Base-by-base conservation (phyloP, 2,888 invertebrate species). In the Eudemis profundana region DNA sequence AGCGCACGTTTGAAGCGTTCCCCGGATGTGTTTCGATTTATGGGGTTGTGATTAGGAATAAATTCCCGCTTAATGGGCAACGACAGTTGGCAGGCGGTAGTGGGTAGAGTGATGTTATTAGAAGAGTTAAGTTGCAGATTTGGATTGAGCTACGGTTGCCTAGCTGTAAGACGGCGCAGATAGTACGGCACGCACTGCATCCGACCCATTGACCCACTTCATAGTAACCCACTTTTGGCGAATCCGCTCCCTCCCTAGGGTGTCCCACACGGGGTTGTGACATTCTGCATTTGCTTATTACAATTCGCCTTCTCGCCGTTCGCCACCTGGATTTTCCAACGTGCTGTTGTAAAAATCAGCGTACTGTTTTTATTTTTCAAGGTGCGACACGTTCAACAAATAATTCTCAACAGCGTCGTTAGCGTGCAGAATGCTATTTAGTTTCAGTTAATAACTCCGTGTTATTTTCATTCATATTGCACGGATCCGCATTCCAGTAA, bases 141-240 rank as follows among this genome's bases (percentile, higher is more conserved):
- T 59, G 29, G 44, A 21, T n/a, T 21, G 21, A 47, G 33, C 33
- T 47, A 47, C 33, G 57, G 47, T 59, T 47, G 57, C 46, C 29
- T 47, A 29, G 56, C 21, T 33, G 46, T 46, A 51, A 51, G 44
- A 44, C 50, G 23, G 64, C 42, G 49, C 59, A 51, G 59, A 57
- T 63, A 54, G 47, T 61, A 57, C 53, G 27, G 61, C 42, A 49
- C 57, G 50, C 65, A 63, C 56, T 64, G 61, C 57, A 66, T 29
- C 57, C 63, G 69, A 68, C 69, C 68, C 56, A 66, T 40, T 68
- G 50, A 68, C 66, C 68, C 36, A 66, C 56, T 66, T 69, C 27
- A 40, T 62, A 74, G 66, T 79, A 78, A 81, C 82, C 82, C 70
- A 77, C 70, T 74, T 81, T 74, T 67, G 70, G 69, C 68, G 64